A percentile compares a stretch with the other conserved stretches of the same genome.
These are phyloP conservation scores for Drosophila sturtevanti DNA, from an alignment of 1,140 invertebrate species.

Conservation along the genomic window DNA sequence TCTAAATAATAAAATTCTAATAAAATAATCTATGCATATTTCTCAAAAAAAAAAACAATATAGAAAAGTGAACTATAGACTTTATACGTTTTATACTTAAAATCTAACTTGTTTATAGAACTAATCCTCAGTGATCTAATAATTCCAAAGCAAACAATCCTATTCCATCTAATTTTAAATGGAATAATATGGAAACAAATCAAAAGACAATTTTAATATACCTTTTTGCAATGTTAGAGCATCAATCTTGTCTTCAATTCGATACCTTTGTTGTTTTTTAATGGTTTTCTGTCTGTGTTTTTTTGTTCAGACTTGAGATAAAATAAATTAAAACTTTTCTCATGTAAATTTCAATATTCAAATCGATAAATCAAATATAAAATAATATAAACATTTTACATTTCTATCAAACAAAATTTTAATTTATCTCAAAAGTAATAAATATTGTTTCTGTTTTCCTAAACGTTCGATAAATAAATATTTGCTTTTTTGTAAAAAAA, in stretches of 20 bases:
- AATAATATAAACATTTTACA: background rate
- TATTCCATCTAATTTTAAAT: too few species aligned
- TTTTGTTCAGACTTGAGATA: background rate
- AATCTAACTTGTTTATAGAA: too few species aligned
- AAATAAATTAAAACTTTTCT: background rate
- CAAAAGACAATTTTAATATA: too few species aligned
- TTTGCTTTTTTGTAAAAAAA: constrained; percentile 6
- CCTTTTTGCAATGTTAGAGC: too few species aligned
- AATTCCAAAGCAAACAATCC: too few species aligned
- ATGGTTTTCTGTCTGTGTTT: background rate
- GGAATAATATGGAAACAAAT: too few species aligned
- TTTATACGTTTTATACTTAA: too few species aligned
- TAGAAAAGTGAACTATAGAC: too few species aligned
- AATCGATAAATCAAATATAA: background rate
- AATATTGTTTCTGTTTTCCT: constrained; percentile 29
- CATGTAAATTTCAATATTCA: background rate
- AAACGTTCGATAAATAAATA: constrained; percentile 31
- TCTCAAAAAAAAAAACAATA: too few species aligned
- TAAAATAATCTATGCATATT: too few species aligned
- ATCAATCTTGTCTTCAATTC: background rate
- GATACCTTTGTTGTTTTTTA: background rate
- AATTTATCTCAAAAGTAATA: background rate
- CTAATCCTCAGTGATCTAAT: too few species aligned
- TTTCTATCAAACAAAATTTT: constrained; percentile 1
- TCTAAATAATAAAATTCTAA: too few species aligned